phyloP scores from a whole-genome alignment of 2,113 vertebrate genomes.

The Eulacestoma nigropectus region DNA sequence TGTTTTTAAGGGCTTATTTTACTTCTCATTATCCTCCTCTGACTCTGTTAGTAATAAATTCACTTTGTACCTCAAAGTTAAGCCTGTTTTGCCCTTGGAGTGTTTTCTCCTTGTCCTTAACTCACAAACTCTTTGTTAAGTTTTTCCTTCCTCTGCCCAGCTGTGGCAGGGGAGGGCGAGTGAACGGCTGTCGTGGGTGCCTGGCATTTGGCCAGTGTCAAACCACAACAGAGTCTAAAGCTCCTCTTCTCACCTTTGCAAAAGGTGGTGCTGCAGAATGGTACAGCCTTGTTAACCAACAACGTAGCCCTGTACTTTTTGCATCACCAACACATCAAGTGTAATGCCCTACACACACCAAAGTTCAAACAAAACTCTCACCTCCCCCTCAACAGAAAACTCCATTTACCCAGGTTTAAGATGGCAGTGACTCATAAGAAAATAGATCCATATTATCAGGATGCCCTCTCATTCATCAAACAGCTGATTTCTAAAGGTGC shows the following conservation, averaged over 20 bases:
- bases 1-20: neutral
- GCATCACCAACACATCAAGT: neutral
- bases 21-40: neutral
- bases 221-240: neutral
- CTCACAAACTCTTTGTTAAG: neutral
- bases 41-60: neutral
- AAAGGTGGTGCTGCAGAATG: neutral
- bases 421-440: neutral
- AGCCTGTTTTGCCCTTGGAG: neutral
- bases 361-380: neutral
- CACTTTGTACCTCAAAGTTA: neutral
- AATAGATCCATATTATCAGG: neutral
- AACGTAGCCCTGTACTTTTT: neutral
- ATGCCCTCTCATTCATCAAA: neutral
- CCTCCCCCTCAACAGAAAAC: neutral
- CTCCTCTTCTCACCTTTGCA: neutral
- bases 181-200: neutral
- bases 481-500: neutral
- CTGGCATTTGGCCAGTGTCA: neutral
- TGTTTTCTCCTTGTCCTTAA: neutral
- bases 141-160: neutral
- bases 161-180: neutral
- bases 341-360: accelerated
- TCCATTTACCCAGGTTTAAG: neutral
- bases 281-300: neutral